Conservation (phyloP, 2,888 invertebrate genomes). For the Heteropelma amictum region DNA sequence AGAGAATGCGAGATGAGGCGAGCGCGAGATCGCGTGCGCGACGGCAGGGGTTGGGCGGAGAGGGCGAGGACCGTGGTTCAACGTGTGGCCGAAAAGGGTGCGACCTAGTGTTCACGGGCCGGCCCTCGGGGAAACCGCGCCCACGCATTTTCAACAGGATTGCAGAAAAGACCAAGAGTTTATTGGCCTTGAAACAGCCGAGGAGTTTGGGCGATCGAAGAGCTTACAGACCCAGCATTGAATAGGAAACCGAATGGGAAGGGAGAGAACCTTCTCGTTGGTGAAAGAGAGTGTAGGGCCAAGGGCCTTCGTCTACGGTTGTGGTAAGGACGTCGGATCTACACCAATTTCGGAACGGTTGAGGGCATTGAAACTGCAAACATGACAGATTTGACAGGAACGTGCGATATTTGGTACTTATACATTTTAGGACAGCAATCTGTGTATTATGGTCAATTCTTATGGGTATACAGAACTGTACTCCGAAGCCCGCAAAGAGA, state of each 20-base stretch:
- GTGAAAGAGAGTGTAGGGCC: background rate
- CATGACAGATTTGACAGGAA: too few relatives aligned
- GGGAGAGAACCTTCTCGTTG: background rate
- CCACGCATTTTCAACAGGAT: slow-evolving; percentile 78
- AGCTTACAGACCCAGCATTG: background rate
- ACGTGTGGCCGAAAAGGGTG: slow-evolving; percentile 75
- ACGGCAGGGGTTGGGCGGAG: slow-evolving; percentile 61
- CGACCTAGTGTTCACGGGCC: slow-evolving; percentile 74
- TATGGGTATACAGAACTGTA: too few relatives aligned
- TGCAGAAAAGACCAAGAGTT: slow-evolving; percentile 73
- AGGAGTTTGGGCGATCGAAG: slow-evolving; percentile 17
- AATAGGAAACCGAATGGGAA: slow-evolving; percentile 4
- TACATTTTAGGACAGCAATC: too few relatives aligned
- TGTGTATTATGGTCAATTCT: too few relatives aligned
- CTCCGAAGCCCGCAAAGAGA: too few relatives aligned
- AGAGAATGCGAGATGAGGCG: slow-evolving; percentile 27
- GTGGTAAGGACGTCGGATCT: background rate
- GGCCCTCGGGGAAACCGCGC: slow-evolving; percentile 78
- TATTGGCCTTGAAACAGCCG: slow-evolving; percentile 65
- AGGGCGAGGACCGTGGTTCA: slow-evolving; percentile 67
- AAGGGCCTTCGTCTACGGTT: background rate
- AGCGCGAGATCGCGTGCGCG: slow-evolving; percentile 57
- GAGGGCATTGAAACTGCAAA: background rate
- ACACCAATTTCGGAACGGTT: background rate
- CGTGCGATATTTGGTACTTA: too few relatives aligned